phyloP scores from a whole-genome alignment of 2,888 invertebrate genomes.

The Netelia inedita region DNA sequence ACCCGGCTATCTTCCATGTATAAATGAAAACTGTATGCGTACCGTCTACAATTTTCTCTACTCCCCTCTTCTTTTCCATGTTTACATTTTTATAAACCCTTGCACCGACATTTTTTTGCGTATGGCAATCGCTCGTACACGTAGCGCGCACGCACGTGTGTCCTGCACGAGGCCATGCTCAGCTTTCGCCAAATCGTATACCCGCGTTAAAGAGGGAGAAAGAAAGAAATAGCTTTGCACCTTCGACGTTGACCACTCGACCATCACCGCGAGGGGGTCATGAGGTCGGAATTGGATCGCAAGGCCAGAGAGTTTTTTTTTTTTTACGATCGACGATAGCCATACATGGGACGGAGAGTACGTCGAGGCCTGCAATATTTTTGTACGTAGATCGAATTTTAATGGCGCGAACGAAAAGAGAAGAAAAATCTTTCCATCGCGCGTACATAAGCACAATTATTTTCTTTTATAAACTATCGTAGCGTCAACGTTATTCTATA shows the following conservation, averaged over 20 bases:
- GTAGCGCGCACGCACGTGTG: slow-evolving; percentile 58
- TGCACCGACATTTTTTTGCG: neutral
- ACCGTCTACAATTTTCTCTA: too few species aligned
- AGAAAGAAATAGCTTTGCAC: slow-evolving; percentile 15
- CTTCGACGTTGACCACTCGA: slow-evolving; percentile 32
- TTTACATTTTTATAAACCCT: too few species aligned
- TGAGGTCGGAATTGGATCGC: slow-evolving; percentile 61
- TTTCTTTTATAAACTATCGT: neutral
- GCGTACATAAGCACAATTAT: neutral
- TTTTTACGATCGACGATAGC: slow-evolving; percentile 16
- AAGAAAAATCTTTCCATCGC: neutral
- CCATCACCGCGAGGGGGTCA: slow-evolving; percentile 59
- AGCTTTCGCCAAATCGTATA: slow-evolving; percentile 47
- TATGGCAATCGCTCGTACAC: neutral
- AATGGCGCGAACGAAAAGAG: slow-evolving; percentile 11
- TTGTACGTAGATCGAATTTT: neutral
- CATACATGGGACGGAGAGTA: slow-evolving; percentile 15
- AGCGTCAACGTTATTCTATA: neutral
- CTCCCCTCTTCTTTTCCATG: too few species aligned
- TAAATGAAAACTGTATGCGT: neutral
- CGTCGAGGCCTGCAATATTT: neutral
- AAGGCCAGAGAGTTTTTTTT: slow-evolving; percentile 54
- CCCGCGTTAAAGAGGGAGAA: neutral
- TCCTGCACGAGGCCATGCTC: slow-evolving; percentile 50
- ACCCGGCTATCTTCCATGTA: neutral